These are phyloP conservation scores for Dendrocopos noguchii DNA, from an alignment of 2,113 vertebrate genomes.

Conservation along the genomic window DNA sequence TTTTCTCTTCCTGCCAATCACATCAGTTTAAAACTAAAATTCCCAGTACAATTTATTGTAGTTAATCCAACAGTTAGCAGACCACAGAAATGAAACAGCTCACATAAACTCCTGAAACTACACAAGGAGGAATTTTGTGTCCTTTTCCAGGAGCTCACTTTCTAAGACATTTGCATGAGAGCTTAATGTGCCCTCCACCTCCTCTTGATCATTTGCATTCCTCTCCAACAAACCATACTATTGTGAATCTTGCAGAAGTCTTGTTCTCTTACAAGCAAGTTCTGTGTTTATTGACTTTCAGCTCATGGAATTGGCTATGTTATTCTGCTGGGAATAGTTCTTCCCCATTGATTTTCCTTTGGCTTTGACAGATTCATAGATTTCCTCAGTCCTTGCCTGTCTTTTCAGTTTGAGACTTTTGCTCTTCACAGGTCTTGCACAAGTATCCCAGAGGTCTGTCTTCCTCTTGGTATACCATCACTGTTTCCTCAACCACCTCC, in stretches of 20 bases:
- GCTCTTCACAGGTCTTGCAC: not conserved
- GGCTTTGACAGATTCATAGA: not conserved
- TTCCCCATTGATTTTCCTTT: not conserved
- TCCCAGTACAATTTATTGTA: not conserved
- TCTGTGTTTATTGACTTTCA: not conserved
- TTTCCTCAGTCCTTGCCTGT: not conserved
- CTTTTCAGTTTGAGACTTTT: not conserved
- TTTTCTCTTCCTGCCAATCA: not conserved
- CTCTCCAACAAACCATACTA: not conserved
- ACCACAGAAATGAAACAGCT: not conserved
- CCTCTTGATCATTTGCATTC: not conserved
- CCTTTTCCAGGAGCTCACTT: not conserved
- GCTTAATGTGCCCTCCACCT: not conserved
- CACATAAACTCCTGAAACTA: not conserved
- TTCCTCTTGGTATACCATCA: not conserved
- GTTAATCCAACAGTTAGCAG: not conserved
- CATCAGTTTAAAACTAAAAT: not conserved
- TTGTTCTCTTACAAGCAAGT: not conserved
- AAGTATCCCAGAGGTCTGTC: not conserved
- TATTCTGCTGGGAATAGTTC: not conserved
- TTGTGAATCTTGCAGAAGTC: not conserved
- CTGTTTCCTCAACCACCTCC: not conserved
- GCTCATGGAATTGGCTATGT: not conserved
- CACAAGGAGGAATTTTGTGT: not conserved
- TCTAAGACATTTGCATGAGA: not conserved